Evolutionary conservation across 2,888 invertebrate species (phyloP).

Genomic region (Drosophila prostipennis): DNA sequence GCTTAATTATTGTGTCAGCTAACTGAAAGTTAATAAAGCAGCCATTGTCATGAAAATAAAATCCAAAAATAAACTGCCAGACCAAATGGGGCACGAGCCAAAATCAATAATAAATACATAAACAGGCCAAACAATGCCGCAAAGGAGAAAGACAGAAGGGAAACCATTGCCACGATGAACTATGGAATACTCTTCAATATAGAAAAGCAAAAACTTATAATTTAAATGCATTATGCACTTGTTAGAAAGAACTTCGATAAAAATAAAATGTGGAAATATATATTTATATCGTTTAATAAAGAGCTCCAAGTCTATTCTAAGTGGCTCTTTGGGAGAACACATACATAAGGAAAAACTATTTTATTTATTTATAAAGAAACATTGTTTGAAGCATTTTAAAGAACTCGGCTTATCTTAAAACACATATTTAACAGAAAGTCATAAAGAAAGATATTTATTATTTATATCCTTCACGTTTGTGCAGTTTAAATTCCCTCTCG

Average conservation of each 20-base stretch:
- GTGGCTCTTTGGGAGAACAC: background rate
- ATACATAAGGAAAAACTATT: background rate
- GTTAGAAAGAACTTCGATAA: background rate
- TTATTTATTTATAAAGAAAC: background rate
- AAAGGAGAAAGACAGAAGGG: slow-evolving; percentile 12
- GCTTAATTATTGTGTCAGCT: slow-evolving; percentile 45
- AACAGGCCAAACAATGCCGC: slow-evolving; percentile 23
- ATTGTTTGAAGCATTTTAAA: background rate
- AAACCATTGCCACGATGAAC: slow-evolving; percentile 1
- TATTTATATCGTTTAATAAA: background rate
- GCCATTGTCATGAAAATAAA: slow-evolving; percentile 45
- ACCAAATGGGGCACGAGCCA: slow-evolving; percentile 40
- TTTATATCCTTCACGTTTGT: background rate
- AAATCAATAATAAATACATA: slow-evolving; percentile 46
- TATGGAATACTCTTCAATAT: background rate
- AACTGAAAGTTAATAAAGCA: slow-evolving; percentile 47
- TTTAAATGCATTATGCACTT: background rate
- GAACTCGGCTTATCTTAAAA: background rate
- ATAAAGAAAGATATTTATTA: background rate
- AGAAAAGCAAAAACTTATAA: slow-evolving; percentile 1
- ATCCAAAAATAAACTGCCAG: slow-evolving; percentile 36
- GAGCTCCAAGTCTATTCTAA: background rate
- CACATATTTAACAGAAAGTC: background rate
- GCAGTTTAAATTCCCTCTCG: background rate
- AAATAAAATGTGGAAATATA: background rate